Percentiles rank a stretch among this genome's conserved stretches.
Conservation (phyloP, 2,888 invertebrate genomes). For the Heliconius erato region DNA sequence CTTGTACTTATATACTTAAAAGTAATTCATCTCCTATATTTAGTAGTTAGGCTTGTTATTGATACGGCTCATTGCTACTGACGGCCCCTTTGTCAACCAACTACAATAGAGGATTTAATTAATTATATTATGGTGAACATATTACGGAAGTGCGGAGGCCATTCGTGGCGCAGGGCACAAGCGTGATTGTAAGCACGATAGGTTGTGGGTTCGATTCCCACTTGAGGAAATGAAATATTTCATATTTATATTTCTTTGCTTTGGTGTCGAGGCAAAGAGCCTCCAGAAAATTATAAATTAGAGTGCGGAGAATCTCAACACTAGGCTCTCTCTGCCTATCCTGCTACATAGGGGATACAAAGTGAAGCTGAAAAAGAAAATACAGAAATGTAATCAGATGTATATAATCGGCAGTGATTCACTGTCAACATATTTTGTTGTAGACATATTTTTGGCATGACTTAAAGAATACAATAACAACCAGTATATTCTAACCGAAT, state of each 20-base stretch:
- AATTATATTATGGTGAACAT: conserved; percentile 5
- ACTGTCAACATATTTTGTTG: neutral
- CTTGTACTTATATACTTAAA: neutral
- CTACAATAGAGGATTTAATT: conserved; percentile 6
- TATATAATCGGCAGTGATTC: conserved; percentile 15
- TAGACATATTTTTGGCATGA: conserved; percentile 13
- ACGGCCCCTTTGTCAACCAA: neutral
- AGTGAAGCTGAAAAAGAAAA: too few relatives aligned
- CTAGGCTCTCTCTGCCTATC: too few relatives aligned
- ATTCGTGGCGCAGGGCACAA: too few relatives aligned
- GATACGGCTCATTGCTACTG: neutral
- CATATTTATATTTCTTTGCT: too few relatives aligned
- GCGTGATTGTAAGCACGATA: too few relatives aligned
- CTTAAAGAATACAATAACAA: neutral
- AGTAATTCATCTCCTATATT: neutral
- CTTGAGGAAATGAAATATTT: too few relatives aligned
- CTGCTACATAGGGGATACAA: too few relatives aligned
- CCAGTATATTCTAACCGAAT: neutral
- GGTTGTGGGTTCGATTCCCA: too few relatives aligned
- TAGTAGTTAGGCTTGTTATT: neutral
- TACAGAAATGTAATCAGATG: conserved; percentile 1
- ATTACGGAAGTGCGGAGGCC: neutral
- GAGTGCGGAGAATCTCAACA: too few relatives aligned
- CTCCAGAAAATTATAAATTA: too few relatives aligned
- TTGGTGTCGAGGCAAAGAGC: too few relatives aligned